phyloP scores from a whole-genome alignment of 2,113 vertebrate species.

The Lasiurus cinereus region DNA sequence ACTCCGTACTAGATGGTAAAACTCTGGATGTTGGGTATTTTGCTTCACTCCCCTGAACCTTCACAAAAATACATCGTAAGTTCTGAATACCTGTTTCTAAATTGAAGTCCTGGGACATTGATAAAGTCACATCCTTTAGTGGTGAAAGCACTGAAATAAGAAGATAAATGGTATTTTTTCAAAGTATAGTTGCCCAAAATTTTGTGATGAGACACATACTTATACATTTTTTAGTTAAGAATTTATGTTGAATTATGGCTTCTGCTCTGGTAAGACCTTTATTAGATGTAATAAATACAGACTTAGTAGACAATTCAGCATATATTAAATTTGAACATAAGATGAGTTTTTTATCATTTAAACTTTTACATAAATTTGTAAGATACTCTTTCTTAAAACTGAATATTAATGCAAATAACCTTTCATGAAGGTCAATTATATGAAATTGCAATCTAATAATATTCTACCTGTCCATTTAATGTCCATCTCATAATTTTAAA shows the following conservation, averaged over 20 bases:
- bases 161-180: neutral
- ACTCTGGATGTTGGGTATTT: neutral
- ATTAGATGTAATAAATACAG: conserved; percentile 5
- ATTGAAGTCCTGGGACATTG: neutral
- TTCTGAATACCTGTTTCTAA: neutral
- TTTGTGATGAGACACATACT: neutral
- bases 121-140: neutral
- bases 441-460: neutral
- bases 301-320: conserved; percentile 31
- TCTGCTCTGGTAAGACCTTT: neutral
- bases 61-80: neutral
- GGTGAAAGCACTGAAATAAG: neutral
- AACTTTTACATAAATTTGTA: conserved; percentile 20
- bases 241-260: conserved; percentile 15
- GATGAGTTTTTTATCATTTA: neutral
- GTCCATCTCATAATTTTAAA: neutral
- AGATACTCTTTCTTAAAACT: neutral
- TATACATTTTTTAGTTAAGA: conserved; percentile 21
- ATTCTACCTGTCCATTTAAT: conserved; percentile 18
- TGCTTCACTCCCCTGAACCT: neutral
- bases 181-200: neutral
- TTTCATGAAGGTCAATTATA: conserved; percentile 16
- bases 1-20: neutral
- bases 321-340: neutral
- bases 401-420: neutral